Percentiles rank a stretch among this genome's conserved stretches.
These are phyloP conservation scores for Podarcis cretensis DNA, from an alignment of 2,113 vertebrate genomes.

Conservation along the genomic window DNA sequence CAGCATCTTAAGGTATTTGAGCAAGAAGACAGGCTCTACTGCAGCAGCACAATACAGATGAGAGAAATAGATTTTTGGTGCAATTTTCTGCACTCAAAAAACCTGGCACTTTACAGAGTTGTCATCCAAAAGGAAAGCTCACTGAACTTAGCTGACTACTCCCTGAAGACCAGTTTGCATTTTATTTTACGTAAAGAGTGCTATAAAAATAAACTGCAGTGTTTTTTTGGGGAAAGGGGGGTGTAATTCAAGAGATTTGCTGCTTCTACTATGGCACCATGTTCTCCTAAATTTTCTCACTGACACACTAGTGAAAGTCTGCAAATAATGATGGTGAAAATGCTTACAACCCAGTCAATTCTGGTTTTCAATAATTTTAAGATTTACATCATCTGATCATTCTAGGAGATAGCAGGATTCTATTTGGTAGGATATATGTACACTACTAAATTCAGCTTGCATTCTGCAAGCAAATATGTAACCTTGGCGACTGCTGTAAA, in stretches of 20 bases:
- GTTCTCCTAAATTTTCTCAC: background rate
- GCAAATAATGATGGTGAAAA: background rate
- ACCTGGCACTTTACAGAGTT: background rate
- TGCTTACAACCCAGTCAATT: background rate
- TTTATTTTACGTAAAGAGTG: constrained; percentile 18
- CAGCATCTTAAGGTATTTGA: background rate
- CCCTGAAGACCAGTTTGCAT: constrained; percentile 23
- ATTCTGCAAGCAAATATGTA: background rate
- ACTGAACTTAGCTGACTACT: constrained; percentile 35
- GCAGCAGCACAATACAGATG: background rate
- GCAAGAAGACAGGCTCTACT: background rate
- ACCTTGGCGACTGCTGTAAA: background rate
- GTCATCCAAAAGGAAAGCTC: constrained; percentile 27
- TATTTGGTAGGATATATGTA: background rate
- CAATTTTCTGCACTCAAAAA: constrained; percentile 11
- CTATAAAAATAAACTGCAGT: constrained; percentile 28
- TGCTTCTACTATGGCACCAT: background rate
- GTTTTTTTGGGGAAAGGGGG: background rate
- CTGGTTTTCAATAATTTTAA: background rate
- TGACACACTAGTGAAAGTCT: background rate
- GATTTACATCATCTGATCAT: background rate
- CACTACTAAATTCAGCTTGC: background rate
- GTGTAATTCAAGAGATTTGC: background rate
- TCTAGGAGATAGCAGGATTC: background rate
- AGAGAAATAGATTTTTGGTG: background rate